Conservation (phyloP, 2,113 vertebrate species). For the Donacobius atricapilla region DNA sequence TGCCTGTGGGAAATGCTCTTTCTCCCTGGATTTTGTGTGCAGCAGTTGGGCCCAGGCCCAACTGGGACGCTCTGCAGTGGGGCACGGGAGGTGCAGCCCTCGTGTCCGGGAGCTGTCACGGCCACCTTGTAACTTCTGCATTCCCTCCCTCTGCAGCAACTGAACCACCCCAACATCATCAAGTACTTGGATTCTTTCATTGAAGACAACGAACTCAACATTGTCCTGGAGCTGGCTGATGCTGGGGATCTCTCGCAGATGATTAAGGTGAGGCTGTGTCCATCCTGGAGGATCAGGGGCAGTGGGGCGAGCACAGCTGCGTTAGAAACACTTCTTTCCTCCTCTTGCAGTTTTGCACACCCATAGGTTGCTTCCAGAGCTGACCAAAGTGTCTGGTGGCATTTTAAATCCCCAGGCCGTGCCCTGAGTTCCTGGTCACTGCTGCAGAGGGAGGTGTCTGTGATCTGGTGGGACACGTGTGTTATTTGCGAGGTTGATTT, state of each 20-base stretch:
- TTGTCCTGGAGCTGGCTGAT: slow-evolving; percentile 82
- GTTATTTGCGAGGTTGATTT: background rate
- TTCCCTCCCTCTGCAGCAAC: slow-evolving; percentile 71
- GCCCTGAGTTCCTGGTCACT: background rate
- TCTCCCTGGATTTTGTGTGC: rapidly evolving
- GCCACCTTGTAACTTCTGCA: rapidly evolving
- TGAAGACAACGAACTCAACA: slow-evolving; percentile 84
- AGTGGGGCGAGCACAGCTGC: background rate
- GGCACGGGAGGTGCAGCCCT: too few species aligned
- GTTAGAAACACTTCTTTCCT: background rate
- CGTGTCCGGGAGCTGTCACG: background rate
- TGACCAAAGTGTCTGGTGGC: background rate
- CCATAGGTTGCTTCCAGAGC: background rate
- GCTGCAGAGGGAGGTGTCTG: background rate
- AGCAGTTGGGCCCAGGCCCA: background rate
- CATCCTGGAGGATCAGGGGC: rapidly evolving
- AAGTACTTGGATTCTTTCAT: slow-evolving; percentile 87
- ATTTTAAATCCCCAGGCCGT: rapidly evolving
- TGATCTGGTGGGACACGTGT: background rate
- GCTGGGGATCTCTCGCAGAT: slow-evolving; percentile 85
- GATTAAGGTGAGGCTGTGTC: slow-evolving; percentile 78
- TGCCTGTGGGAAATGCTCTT: background rate
- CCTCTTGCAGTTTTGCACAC: background rate
- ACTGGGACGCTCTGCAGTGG: too few species aligned
- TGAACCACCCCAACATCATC: slow-evolving; percentile 86